phyloP scores from a whole-genome alignment of 2,113 vertebrate species.

The Oophaga pumilio region DNA sequence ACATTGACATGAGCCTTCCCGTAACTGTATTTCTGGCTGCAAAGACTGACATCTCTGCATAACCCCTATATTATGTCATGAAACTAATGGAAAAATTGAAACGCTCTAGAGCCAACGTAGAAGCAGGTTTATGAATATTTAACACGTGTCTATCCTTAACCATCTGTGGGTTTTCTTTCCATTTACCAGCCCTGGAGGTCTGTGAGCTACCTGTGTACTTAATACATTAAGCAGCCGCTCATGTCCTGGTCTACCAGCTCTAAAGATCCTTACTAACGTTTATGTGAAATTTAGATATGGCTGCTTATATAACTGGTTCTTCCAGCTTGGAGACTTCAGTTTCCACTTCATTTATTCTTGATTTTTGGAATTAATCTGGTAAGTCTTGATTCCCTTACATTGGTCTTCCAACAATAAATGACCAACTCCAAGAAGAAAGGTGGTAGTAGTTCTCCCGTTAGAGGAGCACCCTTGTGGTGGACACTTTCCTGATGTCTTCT shows the following conservation, averaged over 20 bases:
- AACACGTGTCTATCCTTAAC: background rate
- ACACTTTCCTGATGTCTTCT: too few species aligned
- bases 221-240: background rate
- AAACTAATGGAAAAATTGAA: constrained; percentile 1
- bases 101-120: background rate
- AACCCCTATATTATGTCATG: background rate
- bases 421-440: too few species aligned
- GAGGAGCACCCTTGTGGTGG: too few species aligned
- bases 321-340: too few species aligned
- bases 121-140: constrained; percentile 25
- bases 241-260: background rate
- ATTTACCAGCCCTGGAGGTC: background rate
- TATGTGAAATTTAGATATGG: too few species aligned
- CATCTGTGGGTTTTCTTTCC: background rate
- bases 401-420: too few species aligned
- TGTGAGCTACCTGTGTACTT: background rate
- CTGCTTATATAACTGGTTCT: background rate
- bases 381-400: too few species aligned
- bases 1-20: background rate
- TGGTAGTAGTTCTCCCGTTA: too few species aligned
- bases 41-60: background rate
- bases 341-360: too few species aligned
- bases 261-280: too few species aligned
- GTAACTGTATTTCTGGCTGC: background rate
- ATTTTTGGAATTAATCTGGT: too few species aligned